phyloP scores from a whole-genome alignment of 2,113 vertebrate species.

The Phoenicopterus ruber region DNA sequence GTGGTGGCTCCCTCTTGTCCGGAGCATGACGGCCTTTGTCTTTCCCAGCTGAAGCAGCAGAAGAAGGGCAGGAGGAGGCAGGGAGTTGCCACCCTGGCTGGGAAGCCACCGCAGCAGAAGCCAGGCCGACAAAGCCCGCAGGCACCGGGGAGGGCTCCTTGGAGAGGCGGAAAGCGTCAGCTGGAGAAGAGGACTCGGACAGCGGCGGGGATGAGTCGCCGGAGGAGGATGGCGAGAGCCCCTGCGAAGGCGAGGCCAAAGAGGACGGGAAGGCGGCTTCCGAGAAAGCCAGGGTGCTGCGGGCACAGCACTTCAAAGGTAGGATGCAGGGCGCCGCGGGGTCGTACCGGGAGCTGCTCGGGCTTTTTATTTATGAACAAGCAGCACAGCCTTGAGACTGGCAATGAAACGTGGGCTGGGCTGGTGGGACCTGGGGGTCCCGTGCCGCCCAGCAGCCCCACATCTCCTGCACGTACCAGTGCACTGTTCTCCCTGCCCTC shows the following conservation, averaged over 20 bases:
- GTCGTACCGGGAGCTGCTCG: accelerated
- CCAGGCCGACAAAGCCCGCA: not conserved
- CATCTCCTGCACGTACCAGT: not conserved
- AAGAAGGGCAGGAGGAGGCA: constrained; percentile 3
- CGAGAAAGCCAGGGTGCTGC: not conserved
- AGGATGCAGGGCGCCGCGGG: not conserved
- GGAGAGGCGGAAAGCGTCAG: not conserved
- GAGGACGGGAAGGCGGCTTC: not conserved
- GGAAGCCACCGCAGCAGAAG: not conserved
- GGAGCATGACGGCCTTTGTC: not conserved
- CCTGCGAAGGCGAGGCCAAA: not conserved
- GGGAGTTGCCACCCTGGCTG: not conserved
- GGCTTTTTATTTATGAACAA: not conserved
- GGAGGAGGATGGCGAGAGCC: not conserved
- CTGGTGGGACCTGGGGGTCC: not conserved
- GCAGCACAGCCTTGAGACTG: not conserved
- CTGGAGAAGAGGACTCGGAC: not conserved
- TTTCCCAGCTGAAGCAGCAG: not conserved
- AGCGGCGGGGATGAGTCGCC: not conserved
- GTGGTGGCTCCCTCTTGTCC: not conserved
- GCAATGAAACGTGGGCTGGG: accelerated
- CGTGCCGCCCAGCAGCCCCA: not conserved
- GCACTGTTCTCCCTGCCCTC: not conserved
- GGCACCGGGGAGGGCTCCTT: not conserved
- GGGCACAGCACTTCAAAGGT: constrained; percentile 61